Evolutionary conservation across 2,113 vertebrate species (phyloP).

Genomic region (Rafetus swinhoei): DNA sequence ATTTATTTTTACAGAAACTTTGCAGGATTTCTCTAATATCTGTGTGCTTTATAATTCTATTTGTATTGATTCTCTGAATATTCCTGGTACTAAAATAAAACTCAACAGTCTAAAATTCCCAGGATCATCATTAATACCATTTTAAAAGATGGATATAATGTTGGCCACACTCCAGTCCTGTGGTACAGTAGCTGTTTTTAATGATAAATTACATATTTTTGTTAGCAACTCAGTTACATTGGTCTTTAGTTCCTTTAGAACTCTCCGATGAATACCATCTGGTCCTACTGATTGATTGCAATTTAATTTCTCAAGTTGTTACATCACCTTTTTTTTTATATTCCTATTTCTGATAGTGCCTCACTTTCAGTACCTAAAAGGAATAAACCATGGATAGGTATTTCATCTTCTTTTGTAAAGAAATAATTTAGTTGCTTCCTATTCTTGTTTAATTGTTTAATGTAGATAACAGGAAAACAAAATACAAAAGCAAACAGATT

Average conservation of each 20-base stretch:
- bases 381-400: constrained; percentile 5
- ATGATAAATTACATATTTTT: constrained; percentile 69
- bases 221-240: constrained; percentile 62
- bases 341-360: constrained; percentile 46
- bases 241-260: constrained; percentile 64
- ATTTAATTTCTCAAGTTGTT: constrained; percentile 70
- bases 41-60: not conserved
- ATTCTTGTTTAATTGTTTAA: not conserved
- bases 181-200: constrained; percentile 40
- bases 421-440: not conserved
- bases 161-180: constrained; percentile 55
- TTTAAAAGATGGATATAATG: constrained; percentile 63
- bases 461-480: not conserved
- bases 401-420: constrained; percentile 22
- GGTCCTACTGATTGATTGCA: constrained; percentile 61
- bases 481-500: not conserved
- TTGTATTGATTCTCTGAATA: constrained; percentile 40
- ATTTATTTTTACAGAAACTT: constrained; percentile 8
- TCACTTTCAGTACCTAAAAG: constrained; percentile 41
- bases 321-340: constrained; percentile 61
- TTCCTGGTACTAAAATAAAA: constrained; percentile 20
- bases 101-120: constrained; percentile 55
- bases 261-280: constrained; percentile 66
- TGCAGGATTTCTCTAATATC: constrained; percentile 29
- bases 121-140: constrained; percentile 63